Base-by-base conservation (phyloP, 2,888 invertebrate species). In the Oscheius sp. region DNA sequence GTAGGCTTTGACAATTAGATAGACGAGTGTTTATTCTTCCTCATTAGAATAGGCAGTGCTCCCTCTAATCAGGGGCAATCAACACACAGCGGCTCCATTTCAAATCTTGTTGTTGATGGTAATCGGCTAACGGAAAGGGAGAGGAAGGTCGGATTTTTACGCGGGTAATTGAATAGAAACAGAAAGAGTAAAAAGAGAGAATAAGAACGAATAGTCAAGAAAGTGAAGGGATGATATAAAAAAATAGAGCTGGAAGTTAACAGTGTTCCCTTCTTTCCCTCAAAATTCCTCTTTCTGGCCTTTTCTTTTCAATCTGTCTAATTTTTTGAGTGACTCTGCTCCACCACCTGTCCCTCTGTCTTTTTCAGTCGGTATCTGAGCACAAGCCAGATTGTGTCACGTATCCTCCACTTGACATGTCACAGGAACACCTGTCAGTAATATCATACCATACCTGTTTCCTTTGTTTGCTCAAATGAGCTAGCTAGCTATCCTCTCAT, bases 401-500 rank as follows among this genome's bases (percentile, higher is more conserved):
- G 20, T 36, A 56, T 56, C 32, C 56, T 12, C 50, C 57, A 44
- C 59, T 59, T 59, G 59, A 59, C 59, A 59, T 41, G 44, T 9
- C 24, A 12, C 33, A n/a, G n/a, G 59, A 59, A 59, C 59, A 59
- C 41, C 59, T 59, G 59, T 41, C 59, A 9, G 54, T 33, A 49
- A 49, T 49, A n/a, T n/a, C n/a, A n/a, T 12, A 20, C 20, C 44
- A 41, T 59, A 59, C 59, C 44, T 54, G 32, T 54, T 47, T 24
- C 33, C 24, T n/a, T 44, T 59, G 59, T 59, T 59, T 59, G 59
- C 59, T 26, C 26, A 59, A 59, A 44, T 59, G 41, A 59, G 12
- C 41, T 59, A 59, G 44, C 44, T 59, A 54, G 32, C 33, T 20
- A 30, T 36, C 12, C 54, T 54, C 36, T 33, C 28, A 17, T 12